phyloP scores from a whole-genome alignment of 2,113 vertebrate genomes.

The Ceyx melanurus region DNA sequence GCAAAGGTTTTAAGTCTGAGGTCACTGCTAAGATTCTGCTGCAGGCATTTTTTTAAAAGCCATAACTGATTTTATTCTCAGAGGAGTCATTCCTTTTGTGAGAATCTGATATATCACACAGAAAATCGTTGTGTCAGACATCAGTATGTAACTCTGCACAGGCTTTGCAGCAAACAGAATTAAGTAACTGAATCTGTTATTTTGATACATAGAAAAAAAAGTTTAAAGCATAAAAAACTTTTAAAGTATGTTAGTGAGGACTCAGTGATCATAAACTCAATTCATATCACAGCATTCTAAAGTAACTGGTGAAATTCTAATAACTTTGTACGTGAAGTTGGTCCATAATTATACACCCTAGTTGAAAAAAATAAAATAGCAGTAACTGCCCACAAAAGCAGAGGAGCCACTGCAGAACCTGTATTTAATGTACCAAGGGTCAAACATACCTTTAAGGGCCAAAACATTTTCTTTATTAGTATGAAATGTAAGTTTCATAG shows the following conservation, averaged over 20 bases:
- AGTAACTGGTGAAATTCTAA: not conserved
- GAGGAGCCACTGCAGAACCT: not conserved
- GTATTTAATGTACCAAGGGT: not conserved
- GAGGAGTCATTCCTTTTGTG: not conserved
- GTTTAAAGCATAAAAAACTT: not conserved
- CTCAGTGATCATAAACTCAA: not conserved
- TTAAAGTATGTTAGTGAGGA: not conserved
- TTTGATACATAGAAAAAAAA: not conserved
- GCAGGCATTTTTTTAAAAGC: slow-evolving; percentile 1
- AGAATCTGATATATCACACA: not conserved
- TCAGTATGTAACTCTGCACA: not conserved
- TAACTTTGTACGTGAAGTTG: not conserved
- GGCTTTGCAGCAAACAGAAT: not conserved
- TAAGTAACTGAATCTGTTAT: not conserved
- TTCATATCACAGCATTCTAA: not conserved
- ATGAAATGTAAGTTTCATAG: not conserved
- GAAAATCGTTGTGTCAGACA: not conserved
- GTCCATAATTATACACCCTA: not conserved
- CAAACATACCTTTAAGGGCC: not conserved
- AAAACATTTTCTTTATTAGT: not conserved
- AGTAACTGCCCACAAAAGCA: not conserved
- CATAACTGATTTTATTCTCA: slow-evolving; percentile 3
- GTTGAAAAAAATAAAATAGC: not conserved
- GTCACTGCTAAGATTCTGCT: slow-evolving; percentile 16
- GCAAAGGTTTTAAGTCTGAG: slow-evolving; percentile 15